Evolutionary conservation across 1,140 invertebrate species (phyloP).

Genomic region (Drosophila pseudoananassae): DNA sequence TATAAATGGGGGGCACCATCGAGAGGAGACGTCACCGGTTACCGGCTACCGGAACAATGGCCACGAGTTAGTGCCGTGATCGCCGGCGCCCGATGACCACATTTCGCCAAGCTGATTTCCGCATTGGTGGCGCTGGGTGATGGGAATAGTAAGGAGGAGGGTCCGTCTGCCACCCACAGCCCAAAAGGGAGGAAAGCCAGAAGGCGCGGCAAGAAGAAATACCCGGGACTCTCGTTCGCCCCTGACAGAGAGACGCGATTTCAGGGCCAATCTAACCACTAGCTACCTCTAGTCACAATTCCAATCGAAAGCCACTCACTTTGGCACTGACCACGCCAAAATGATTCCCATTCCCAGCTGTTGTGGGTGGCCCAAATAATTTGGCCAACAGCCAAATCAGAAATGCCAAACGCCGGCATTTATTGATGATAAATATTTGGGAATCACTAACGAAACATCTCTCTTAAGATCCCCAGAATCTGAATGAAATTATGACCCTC

Average conservation of each 20-base stretch:
- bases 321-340: slow-evolving; percentile 70
- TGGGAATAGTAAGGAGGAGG: slow-evolving; percentile 6
- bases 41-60: slow-evolving; percentile 59
- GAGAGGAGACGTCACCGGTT: slow-evolving; percentile 53
- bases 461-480: not conserved
- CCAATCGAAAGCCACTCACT: slow-evolving; percentile 21
- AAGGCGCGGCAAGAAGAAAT: slow-evolving; percentile 25
- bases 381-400: slow-evolving; percentile 58
- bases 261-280: slow-evolving; percentile 45
- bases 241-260: slow-evolving; percentile 35
- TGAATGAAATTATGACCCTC: slow-evolving; percentile 5
- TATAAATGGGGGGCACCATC: not conserved
- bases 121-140: slow-evolving; percentile 16
- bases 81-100: slow-evolving; percentile 33
- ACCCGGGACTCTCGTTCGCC: slow-evolving; percentile 28
- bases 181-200: not conserved
- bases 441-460: not conserved
- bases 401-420: slow-evolving; percentile 51
- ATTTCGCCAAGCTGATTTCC: slow-evolving; percentile 22
- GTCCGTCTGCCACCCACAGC: slow-evolving; percentile 6
- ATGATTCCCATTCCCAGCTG: slow-evolving; percentile 61
- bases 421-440: slow-evolving; percentile 26
- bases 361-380: slow-evolving; percentile 35
- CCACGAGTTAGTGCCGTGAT: slow-evolving; percentile 60
- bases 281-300: slow-evolving; percentile 16